phyloP scores from a whole-genome alignment of 2,113 vertebrate genomes.

The Pelecanus crispus region DNA sequence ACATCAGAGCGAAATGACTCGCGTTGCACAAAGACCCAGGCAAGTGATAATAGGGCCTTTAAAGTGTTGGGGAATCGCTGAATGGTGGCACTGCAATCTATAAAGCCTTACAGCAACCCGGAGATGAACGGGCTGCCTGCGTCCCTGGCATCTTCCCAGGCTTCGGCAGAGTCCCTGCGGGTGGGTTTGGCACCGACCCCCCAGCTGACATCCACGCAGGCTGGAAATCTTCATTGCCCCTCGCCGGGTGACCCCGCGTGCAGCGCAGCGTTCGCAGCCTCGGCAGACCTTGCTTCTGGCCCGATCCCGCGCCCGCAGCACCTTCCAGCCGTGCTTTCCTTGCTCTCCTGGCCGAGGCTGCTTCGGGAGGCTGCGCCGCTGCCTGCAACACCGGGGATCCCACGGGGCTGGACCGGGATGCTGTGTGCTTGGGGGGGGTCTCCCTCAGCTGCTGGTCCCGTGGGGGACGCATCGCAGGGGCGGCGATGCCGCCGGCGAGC shows the following conservation, averaged over 20 bases:
- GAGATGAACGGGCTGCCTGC: background rate
- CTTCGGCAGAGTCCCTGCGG: accelerated
- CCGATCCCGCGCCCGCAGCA: accelerated
- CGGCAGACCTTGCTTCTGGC: background rate
- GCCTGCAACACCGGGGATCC: accelerated
- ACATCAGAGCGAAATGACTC: background rate
- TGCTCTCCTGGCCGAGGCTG: background rate
- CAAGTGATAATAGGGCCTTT: background rate
- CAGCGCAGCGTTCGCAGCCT: accelerated
- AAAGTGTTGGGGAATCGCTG: background rate
- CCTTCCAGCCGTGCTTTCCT: background rate
- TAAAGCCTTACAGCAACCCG: background rate
- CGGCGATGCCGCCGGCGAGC: accelerated
- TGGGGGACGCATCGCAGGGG: accelerated
- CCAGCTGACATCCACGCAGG: accelerated
- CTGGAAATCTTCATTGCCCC: background rate
- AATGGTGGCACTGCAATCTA: background rate
- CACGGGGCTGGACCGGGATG: accelerated
- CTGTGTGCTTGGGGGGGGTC: background rate
- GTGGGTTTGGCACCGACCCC: background rate
- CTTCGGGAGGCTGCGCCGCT: background rate
- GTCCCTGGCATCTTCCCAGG: background rate
- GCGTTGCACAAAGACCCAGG: background rate
- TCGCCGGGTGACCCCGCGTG: accelerated
- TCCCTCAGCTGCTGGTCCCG: accelerated